Conservation (phyloP, 2,888 invertebrate genomes). For the Anagyrus pseudococci region DNA sequence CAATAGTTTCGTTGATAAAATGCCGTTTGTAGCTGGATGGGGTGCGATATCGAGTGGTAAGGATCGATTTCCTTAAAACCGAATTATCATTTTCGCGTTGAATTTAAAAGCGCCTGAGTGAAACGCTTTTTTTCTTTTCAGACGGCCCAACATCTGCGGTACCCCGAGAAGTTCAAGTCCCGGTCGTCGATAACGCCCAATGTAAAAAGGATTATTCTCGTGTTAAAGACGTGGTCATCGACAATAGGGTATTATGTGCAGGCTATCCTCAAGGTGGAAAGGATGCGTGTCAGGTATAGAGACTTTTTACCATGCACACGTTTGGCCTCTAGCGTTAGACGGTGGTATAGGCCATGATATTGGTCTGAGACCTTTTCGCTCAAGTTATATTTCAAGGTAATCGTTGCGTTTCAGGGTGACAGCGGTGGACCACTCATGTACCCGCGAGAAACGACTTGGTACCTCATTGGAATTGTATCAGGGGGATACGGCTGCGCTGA, state of each 20-base stretch:
- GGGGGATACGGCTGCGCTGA: constrained; percentile 70
- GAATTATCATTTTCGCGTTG: neutral
- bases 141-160: constrained; percentile 72
- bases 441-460: constrained; percentile 60
- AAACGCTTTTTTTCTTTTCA: constrained; percentile 50
- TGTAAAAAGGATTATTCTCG: constrained; percentile 68
- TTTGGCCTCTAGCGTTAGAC: neutral
- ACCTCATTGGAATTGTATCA: constrained; percentile 71
- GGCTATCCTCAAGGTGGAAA: constrained; percentile 71
- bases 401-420: constrained; percentile 65
- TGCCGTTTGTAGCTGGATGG: constrained; percentile 84
- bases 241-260: constrained; percentile 74
- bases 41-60: constrained; percentile 76
- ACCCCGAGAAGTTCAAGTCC: constrained; percentile 75
- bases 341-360: too few species aligned
- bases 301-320: neutral
- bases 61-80: constrained; percentile 45
- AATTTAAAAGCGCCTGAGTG: neutral
- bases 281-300: constrained; percentile 73
- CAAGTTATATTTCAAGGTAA: neutral
- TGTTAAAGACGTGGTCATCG: constrained; percentile 66
- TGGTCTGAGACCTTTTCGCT: neutral
- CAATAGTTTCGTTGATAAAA: constrained; percentile 66
- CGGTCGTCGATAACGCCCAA: constrained; percentile 69
- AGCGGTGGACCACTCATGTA: constrained; percentile 83